Evolutionary conservation across 2,113 vertebrate species (phyloP).

Genomic region (Prinia subflava): DNA sequence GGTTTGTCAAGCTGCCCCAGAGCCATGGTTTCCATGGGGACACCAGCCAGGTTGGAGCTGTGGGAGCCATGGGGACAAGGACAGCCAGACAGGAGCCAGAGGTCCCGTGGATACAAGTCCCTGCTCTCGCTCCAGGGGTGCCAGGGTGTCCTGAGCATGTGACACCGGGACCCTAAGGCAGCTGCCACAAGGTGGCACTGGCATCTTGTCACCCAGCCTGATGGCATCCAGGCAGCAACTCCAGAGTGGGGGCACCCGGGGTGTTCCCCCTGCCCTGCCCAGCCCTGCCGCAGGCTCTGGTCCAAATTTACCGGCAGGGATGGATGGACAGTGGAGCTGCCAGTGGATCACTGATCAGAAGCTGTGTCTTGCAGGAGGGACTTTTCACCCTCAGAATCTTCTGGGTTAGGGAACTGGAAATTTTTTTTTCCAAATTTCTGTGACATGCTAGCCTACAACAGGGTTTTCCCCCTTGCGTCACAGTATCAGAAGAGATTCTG

Average conservation of each 20-base stretch:
- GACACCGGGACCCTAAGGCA: neutral
- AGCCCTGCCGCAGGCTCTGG: neutral
- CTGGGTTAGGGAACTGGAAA: neutral
- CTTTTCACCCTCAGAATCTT: neutral
- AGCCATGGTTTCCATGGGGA: neutral
- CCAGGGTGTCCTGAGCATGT: fast-evolving
- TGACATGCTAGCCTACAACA: neutral
- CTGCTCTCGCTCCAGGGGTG: fast-evolving
- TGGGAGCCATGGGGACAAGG: neutral
- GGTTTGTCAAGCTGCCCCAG: no score
- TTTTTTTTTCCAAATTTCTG: neutral
- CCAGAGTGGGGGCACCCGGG: no score
- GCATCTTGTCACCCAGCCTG: neutral
- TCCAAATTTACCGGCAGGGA: fast-evolving
- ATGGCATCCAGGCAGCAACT: neutral
- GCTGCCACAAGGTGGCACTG: constrained; percentile 46
- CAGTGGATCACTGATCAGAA: fast-evolving
- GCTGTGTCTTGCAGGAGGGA: neutral
- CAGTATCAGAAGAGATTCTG: neutral
- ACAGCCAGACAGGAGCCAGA: neutral
- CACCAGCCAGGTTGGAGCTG: neutral
- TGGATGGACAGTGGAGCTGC: fast-evolving
- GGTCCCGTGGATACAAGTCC: fast-evolving
- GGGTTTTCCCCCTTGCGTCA: neutral
- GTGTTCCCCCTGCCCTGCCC: neutral